Evolutionary conservation across 2,113 vertebrate genomes (phyloP).

Genomic region (Oryzias celebensis): DNA sequence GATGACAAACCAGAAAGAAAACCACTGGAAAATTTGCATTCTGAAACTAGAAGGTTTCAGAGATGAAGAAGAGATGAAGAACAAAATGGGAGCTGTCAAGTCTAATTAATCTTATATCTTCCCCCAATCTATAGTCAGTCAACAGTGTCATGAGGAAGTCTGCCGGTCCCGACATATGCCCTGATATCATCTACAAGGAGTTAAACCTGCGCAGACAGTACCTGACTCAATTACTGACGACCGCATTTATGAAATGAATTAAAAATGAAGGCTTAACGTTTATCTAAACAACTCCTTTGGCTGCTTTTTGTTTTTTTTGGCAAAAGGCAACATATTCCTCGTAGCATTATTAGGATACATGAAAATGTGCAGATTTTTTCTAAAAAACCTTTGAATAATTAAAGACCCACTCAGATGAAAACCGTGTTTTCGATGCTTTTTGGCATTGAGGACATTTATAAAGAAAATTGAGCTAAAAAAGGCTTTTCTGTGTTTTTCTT

Average conservation of each 20-base stretch:
- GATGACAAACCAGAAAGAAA: constrained; percentile 18
- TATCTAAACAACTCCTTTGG: no score
- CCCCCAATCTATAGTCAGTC: constrained; percentile 9
- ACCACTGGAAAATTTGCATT: constrained; percentile 9
- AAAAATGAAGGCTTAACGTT: no score
- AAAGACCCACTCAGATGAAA: no score
- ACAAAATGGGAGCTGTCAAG: constrained; percentile 4
- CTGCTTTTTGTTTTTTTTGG: no score
- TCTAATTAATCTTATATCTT: constrained; percentile 1
- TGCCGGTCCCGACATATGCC: constrained; percentile 17
- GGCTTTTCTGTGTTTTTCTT: no score
- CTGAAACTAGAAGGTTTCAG: constrained; percentile 11
- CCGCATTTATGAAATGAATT: not conserved
- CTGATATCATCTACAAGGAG: constrained; percentile 4
- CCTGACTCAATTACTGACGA: constrained; percentile 16
- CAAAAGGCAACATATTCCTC: no score
- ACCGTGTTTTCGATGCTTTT: no score
- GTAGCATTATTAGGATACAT: no score
- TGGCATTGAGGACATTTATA: no score
- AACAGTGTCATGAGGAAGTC: constrained; percentile 17
- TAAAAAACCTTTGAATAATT: no score
- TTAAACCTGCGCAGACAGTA: not conserved
- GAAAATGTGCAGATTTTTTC: no score
- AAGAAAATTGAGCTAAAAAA: no score
- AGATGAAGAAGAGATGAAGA: constrained; percentile 2